These are phyloP conservation scores for Platorchestia sp. DNA, from an alignment of 1,140 invertebrate genomes.

Conservation along the genomic window DNA sequence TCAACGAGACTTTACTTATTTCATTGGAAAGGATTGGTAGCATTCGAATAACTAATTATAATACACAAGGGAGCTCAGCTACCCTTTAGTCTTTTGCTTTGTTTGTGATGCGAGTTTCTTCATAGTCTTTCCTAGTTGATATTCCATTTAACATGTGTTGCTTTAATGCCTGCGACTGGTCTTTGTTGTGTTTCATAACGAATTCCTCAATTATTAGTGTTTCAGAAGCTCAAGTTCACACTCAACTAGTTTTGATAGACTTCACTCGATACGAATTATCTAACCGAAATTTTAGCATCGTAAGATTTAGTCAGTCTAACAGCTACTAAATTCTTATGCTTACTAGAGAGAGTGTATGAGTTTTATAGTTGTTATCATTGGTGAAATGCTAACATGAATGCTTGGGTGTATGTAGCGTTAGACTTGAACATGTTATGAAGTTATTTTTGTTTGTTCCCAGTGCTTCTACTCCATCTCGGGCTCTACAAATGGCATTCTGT, in stretches of 20 bases:
- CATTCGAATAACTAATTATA: neutral
- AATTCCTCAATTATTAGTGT: no score
- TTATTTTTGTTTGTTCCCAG: constrained; percentile 41
- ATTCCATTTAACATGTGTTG: neutral
- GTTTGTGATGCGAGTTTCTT: neutral
- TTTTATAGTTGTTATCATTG: neutral
- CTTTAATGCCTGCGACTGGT: neutral
- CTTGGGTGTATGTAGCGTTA: neutral
- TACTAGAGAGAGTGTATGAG: neutral
- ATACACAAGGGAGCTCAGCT: neutral
- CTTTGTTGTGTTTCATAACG: no score
- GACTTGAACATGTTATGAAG: neutral
- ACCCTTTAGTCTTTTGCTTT: neutral
- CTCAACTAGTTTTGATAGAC: neutral
- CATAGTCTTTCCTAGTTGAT: neutral
- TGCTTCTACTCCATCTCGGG: constrained; percentile 62
- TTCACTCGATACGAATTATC: neutral
- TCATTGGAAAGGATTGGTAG: neutral
- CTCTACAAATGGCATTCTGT: constrained; percentile 66
- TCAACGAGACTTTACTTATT: neutral
- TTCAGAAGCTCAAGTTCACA: no score
- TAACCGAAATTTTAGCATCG: no score
- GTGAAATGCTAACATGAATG: neutral
- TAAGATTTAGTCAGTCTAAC: neutral
- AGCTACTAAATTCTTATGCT: neutral